Evolutionary conservation across 2,797 vertebrate species (phyloP), one percentile per base, ranked within the genome.

Genomic region (Eulemur mongoz): DNA sequence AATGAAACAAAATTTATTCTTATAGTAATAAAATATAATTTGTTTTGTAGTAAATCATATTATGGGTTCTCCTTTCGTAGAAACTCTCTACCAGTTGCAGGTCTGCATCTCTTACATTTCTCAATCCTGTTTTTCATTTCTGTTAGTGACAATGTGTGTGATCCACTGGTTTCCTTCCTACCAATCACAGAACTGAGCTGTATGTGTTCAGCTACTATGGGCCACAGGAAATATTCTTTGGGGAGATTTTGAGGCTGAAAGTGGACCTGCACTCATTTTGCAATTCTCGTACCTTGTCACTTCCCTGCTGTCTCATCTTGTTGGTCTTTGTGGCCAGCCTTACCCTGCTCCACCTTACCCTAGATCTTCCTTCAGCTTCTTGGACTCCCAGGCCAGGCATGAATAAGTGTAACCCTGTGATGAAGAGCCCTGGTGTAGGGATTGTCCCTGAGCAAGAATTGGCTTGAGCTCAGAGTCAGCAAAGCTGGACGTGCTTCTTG

Each of bases 391-490:
- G 23, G 27, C 38, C 20, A 30, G 23, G 23, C 27, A 10, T 20
- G 10, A 1, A 1, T 30, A 5, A 18, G 4, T 25, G 14, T 50
- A 48, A 3, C 5, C 54, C 32, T 50, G 1, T 23, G 65, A 35
- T 69, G 23, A 43, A 65, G n/a, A 89, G 14, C 32, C 8, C 61
- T 38, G 61, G 4, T 20, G 40, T 40, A 40, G 40, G 40, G 5
- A 40, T 40, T 40, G 40, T 40, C 40, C 40, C 40, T 40, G 40
- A 40, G 40, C 40, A 40, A 40, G 40, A 40, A 40, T 40, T 40
- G 40, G 40, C 40, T 40, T 40, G 40, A 40, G 40, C 40, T 40
- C 40, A 40, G 40, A 40, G 40, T 40, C 6, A 5, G 40, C 40
- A 40, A 40, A 40, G 40, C 40, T 40, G 40, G 40, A 40, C 5